Percentiles rank a stretch among this genome's conserved stretches.
Evolutionary conservation across 2,888 invertebrate genomes (phyloP).

Genomic region (Phortica okadai): DNA sequence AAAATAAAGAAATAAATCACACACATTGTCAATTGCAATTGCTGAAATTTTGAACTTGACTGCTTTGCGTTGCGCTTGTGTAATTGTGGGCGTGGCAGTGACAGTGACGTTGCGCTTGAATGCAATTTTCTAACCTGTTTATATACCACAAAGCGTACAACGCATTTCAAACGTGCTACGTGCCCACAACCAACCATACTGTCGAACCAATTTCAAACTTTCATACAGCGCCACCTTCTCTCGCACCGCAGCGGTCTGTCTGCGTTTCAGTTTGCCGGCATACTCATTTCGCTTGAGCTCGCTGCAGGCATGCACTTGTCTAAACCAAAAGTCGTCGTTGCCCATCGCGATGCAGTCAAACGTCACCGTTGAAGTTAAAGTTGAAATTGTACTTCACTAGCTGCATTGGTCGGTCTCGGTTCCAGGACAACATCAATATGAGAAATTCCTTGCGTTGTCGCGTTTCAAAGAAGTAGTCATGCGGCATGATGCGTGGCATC

Average conservation of each 20-base stretch:
- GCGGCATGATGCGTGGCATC: slow-evolving; percentile 18
- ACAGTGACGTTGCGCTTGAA: not conserved
- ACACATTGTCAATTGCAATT: not conserved
- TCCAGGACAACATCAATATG: slow-evolving; percentile 50
- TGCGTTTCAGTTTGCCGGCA: too few species aligned
- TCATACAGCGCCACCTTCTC: too few species aligned
- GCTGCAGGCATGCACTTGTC: too few species aligned
- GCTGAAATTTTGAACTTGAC: not conserved
- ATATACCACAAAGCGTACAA: not conserved
- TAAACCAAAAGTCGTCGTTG: not conserved
- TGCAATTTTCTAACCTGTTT: slow-evolving; percentile 1
- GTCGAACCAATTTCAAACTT: not conserved
- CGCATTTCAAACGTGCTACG: slow-evolving; percentile 22
- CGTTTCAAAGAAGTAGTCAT: slow-evolving; percentile 9
- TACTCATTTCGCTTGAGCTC: too few species aligned
- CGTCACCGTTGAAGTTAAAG: not conserved
- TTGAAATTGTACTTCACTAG: not conserved
- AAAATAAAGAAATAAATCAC: not conserved
- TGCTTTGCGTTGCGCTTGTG: not conserved
- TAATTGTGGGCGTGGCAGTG: not conserved
- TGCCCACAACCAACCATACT: slow-evolving; percentile 15
- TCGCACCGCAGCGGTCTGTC: too few species aligned
- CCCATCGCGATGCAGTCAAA: not conserved
- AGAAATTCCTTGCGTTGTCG: slow-evolving; percentile 52
- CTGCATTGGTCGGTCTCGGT: not conserved